Conservation (phyloP, 2,888 invertebrate genomes). For the Apoda limacodes region DNA sequence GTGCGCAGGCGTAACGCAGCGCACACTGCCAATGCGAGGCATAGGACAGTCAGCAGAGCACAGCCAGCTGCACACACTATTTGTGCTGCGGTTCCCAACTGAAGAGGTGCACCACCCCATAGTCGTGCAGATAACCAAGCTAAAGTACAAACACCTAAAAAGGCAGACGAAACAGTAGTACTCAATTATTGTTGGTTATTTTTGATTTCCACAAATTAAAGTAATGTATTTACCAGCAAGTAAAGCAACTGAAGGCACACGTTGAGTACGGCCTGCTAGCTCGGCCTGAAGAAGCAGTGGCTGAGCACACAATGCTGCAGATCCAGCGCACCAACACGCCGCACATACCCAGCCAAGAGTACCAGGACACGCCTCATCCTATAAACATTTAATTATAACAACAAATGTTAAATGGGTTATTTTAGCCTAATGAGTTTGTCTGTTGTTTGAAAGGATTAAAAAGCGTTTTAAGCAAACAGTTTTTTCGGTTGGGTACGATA, state of each 20-base stretch:
- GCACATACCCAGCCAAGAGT: constrained; percentile 79
- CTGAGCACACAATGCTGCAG: constrained; percentile 79
- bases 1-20: constrained; percentile 73
- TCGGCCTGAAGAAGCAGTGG: constrained; percentile 78
- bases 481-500: no score
- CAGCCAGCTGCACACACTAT: constrained; percentile 77
- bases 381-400: no score
- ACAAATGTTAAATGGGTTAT: background rate
- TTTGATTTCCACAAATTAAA: no score
- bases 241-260: constrained; percentile 75
- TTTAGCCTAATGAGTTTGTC: background rate
- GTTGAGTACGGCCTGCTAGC: constrained; percentile 71
- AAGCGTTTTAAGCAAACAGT: no score
- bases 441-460: no score
- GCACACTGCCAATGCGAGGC: constrained; percentile 75
- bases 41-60: constrained; percentile 74
- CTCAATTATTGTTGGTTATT: background rate
- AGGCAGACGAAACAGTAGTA: background rate
- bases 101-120: constrained; percentile 72
- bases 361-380: constrained; percentile 55
- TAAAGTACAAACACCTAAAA: constrained; percentile 73
- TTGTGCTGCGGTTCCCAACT: constrained; percentile 67
- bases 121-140: constrained; percentile 75
- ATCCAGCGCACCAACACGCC: constrained; percentile 74
- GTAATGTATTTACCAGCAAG: constrained; percentile 71